Conservation (phyloP, 1,140 invertebrate species). For the Aphelenchoides besseyi region DNA sequence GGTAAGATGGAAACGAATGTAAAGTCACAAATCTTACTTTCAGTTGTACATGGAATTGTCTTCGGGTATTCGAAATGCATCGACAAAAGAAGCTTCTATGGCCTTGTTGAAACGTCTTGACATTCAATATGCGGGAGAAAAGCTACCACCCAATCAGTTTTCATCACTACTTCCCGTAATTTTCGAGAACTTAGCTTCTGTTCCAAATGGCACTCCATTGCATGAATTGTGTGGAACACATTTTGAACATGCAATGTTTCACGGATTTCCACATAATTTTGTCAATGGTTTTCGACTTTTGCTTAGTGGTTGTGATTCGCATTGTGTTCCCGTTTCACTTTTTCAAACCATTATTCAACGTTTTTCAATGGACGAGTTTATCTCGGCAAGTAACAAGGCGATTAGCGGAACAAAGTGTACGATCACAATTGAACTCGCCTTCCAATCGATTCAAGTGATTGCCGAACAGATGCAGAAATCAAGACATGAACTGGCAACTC, state of each 20-base stretch:
- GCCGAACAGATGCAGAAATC: conserved; percentile 31
- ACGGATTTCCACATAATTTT: conserved; percentile 43
- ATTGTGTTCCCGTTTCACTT: conserved; percentile 24
- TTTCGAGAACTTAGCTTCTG: conserved; percentile 45
- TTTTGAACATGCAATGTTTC: conserved; percentile 44
- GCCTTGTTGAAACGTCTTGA: conserved; percentile 35
- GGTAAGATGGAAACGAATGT: background rate
- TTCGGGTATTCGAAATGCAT: conserved; percentile 29
- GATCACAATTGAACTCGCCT: conserved; percentile 25
- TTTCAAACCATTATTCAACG: conserved; percentile 28
- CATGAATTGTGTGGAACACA: conserved; percentile 24
- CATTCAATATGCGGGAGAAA: conserved; percentile 36
- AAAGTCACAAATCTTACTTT: background rate
- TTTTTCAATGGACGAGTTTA: conserved; percentile 26
- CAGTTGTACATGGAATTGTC: conserved; percentile 41
- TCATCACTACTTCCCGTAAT: conserved; percentile 41
- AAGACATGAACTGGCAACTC: conserved; percentile 32
- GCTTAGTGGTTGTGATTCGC: conserved; percentile 36
- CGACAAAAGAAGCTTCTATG: conserved; percentile 27
- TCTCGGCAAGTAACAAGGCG: conserved; percentile 8
- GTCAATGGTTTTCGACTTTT: conserved; percentile 30
- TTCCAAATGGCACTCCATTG: conserved; percentile 16
- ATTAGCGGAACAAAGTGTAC: background rate
- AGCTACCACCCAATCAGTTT: conserved; percentile 43
- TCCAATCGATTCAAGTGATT: conserved; percentile 39